These are phyloP conservation scores for Thinocorus orbignyianus DNA, from an alignment of 2,113 vertebrate genomes.

Conservation along the genomic window DNA sequence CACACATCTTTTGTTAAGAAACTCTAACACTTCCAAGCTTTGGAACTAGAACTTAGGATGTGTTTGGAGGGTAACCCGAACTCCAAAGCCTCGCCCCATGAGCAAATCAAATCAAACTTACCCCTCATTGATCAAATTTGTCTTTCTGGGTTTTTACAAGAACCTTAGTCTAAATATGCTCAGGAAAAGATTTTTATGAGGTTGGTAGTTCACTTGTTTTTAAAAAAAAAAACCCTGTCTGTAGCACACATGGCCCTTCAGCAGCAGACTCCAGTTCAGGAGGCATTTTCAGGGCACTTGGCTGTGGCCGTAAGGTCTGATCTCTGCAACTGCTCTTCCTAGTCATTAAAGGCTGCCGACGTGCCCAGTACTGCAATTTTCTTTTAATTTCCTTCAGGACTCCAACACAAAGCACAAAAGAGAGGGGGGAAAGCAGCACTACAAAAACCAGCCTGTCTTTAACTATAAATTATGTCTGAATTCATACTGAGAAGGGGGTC, in stretches of 20 bases:
- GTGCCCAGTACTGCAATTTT: neutral
- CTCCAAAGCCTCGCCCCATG: neutral
- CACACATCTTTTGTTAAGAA: neutral
- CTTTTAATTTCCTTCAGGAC: neutral
- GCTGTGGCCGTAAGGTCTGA: neutral
- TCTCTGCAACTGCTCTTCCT: neutral
- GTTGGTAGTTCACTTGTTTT: neutral
- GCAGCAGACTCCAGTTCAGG: neutral
- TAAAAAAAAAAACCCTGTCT: neutral
- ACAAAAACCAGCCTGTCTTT: constrained; percentile 2
- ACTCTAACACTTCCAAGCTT: neutral
- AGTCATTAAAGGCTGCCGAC: neutral
- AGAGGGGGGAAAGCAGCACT: neutral
- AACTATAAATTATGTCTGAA: neutral
- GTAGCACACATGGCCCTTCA: neutral
- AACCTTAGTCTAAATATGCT: neutral
- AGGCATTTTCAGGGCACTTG: neutral
- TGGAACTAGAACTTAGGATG: neutral
- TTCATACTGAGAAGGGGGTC: neutral
- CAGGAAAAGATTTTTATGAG: neutral
- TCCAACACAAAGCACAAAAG: constrained; percentile 3
- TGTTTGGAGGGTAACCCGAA: neutral
- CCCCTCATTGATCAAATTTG: neutral
- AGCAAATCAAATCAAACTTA: neutral
- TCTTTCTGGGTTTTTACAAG: neutral